A percentile compares a stretch with the other conserved stretches of the same genome.
phyloP scores from a whole-genome alignment of 2,797 vertebrate species.

The Falco concolor region DNA sequence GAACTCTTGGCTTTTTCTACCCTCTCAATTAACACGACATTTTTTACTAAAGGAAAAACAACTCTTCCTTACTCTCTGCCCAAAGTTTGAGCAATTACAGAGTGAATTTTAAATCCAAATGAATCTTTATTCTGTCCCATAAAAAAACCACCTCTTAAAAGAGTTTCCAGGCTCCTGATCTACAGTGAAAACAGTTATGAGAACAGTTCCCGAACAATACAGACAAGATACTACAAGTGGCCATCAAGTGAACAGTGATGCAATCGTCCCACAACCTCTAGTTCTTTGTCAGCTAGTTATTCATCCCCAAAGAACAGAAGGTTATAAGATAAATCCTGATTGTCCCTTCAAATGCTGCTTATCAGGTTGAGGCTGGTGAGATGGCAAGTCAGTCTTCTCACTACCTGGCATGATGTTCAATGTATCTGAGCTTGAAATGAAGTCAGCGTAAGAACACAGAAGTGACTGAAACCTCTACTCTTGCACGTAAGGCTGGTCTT shows the following conservation, averaged over 20 bases:
- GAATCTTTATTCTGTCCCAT: neutral
- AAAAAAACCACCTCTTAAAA: neutral
- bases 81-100: neutral
- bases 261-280: neutral
- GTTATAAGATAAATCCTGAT: neutral
- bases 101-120: neutral
- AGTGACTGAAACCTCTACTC: neutral
- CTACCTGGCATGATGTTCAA: neutral
- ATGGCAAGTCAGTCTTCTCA: neutral
- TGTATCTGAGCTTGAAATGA: neutral
- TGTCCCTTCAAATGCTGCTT: neutral
- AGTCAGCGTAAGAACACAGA: neutral
- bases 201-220: neutral
- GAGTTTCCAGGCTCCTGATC: neutral
- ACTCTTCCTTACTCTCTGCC: neutral
- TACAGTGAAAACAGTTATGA: neutral
- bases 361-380: neutral
- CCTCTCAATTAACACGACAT: neutral
- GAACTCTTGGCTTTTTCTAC: neutral
- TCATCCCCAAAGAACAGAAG: neutral
- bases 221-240: neutral
- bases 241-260: neutral
- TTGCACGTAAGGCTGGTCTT: neutral
- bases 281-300: neutral
- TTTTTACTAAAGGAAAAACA: neutral